Percentiles rank a stretch among this genome's conserved stretches.
Evolutionary conservation across 2,888 invertebrate genomes (phyloP).

Genomic region (Aphidoletes aphidimyza): DNA sequence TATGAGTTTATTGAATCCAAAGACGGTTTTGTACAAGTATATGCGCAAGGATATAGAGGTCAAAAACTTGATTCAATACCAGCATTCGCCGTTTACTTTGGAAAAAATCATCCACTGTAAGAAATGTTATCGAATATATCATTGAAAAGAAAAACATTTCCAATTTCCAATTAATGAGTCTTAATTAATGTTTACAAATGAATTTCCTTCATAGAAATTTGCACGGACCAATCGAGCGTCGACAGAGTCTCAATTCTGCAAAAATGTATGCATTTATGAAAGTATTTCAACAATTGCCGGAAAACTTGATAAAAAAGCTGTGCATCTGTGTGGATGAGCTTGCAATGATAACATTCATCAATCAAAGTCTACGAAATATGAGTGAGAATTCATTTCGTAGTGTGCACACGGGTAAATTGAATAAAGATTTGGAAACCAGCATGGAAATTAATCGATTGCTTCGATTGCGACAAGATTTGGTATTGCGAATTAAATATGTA

Average conservation of each 20-base stretch:
- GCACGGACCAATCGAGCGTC: neutral
- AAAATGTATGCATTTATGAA: neutral
- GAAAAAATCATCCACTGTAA: neutral
- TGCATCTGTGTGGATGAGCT: neutral
- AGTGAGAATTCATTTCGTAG: conserved; percentile 48
- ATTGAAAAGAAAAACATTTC: neutral
- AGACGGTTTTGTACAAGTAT: neutral
- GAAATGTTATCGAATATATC: neutral
- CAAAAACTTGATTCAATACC: neutral
- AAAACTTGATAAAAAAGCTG: neutral
- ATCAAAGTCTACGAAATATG: neutral
- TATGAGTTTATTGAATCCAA: neutral
- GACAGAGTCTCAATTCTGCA: neutral
- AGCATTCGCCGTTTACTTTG: conserved; percentile 11
- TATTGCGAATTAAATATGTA: neutral
- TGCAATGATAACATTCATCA: neutral
- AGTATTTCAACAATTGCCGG: neutral
- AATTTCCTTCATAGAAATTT: neutral
- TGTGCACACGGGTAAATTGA: conserved; percentile 2
- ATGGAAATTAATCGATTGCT: conserved; percentile 1
- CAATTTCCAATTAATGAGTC: too few species aligned
- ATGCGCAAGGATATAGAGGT: neutral
- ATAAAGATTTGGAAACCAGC: neutral
- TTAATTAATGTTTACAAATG: neutral
- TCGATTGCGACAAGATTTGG: neutral